Evolutionary conservation across 2,113 vertebrate genomes (phyloP), one percentile per base, ranked within the genome.

Genomic region (Ursus arctos): DNA sequence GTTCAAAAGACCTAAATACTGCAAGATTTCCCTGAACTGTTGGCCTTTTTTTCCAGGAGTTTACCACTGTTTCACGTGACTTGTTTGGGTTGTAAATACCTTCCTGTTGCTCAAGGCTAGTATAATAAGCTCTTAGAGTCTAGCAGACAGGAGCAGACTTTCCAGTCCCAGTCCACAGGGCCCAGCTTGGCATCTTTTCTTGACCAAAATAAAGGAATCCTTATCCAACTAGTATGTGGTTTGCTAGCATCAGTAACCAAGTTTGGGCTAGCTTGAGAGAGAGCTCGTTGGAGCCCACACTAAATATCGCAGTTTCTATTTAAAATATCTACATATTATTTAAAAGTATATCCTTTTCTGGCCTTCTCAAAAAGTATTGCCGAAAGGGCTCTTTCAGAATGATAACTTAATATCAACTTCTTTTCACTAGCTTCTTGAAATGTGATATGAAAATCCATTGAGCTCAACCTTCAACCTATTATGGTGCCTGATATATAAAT

Each of bases 241-340:
- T 91, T 90, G 15, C 92, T 88, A 63, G 76, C 71, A 89, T 94
- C 81, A 43, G 88, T 72, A 19, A 85, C 85, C 31, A 3, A 43
- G 28, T 72, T 77, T 11, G 57, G 57, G 33, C 51, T 69, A 59
- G 12, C 36, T 77, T 84, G 33, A 91, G 51, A 82, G 47, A 82
- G 61, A 43, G 15, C 19, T 28, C 16, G 0, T 65, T 87, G 24
- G 71, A 81, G 67, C 63, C 90, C 88, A 61, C 49, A 51, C 47
- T 85, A 88, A 86, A 77, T 77, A 94, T 18, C 72, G 12, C 77
- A 59, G 47, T 97, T 97, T 96, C 94, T 96, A 47, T 93, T 97
- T 97, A 47, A 88, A 96, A 96, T 88, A 72, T 77, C 74, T 95
- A 0, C 86, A 47, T 85, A 95, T 94, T 96, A 55, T 93, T 92